Evolutionary conservation across 2,888 invertebrate species (phyloP), one percentile per base, ranked within the genome.

Genomic region (Melinopterus prodromus): DNA sequence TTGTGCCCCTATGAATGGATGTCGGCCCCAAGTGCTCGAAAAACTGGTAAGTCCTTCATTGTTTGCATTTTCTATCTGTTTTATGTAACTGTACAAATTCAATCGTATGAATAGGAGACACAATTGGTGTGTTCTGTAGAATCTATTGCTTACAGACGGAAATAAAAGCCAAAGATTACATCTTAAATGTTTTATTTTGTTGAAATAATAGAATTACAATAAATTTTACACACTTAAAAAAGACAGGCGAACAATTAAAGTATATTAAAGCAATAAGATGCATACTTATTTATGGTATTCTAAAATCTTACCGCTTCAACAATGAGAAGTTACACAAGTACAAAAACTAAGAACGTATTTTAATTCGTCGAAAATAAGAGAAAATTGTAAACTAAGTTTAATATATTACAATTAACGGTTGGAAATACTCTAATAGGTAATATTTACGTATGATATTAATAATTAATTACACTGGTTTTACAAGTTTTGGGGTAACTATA

Each of bases 171-270:
- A 4, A 9, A 5, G 37, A 70, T 15, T 78, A 71, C 72, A 72
- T 79, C 79, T 77, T 79, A 83, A 83, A 83, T 80, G 82, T 84
- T 83, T 83, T 84, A 83, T 83, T 79, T 84, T 84, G 84, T 83
- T 83, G 81, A 84, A 84, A 82, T 82, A 82, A 83, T 82, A 82
- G 80, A 81, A 81, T 82, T 83, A 83, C 81, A 83, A 83, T 83
- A 81, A 81, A 80, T 82, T 83, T 83, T 83, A 84, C 83, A 82
- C 83, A 83, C 83, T 81, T 84, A 76, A 82, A 83, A 83, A 82
- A 82, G 82, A 77, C 80, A 80, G 80, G 81, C 81, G 79, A 81
- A 82, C 81, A 80, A 81, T 80, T 26, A 79, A 83, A 81, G 77
- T 81, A 80, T 38, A 37, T 69, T 37, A 78, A 79, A 81, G 78